Evolutionary conservation across 2,113 vertebrate genomes (phyloP).

Genomic region (Pyrgilauda ruficollis): DNA sequence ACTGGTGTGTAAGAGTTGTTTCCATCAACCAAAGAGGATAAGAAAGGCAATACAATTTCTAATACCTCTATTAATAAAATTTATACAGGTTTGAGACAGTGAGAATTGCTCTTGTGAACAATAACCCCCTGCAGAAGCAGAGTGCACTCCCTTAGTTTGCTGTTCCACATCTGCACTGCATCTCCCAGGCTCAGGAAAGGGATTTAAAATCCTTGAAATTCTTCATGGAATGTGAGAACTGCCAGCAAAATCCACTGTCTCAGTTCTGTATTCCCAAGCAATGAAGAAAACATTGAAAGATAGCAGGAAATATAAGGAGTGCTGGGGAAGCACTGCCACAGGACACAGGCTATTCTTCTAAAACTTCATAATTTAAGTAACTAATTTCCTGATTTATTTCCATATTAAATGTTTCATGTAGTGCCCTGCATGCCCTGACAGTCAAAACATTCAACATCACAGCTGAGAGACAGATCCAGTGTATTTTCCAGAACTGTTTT

Average conservation of each 20-base stretch:
- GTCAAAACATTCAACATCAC: not conserved
- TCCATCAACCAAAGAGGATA: not conserved
- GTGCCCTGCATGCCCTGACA: not conserved
- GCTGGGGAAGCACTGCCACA: not conserved
- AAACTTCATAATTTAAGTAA: not conserved
- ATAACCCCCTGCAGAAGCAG: not conserved
- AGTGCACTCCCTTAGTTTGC: rapidly evolving
- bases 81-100: not conserved
- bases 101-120: not conserved
- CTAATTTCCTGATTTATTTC: not conserved
- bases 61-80: not conserved
- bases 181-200: not conserved
- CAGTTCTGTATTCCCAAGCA: not conserved
- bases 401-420: not conserved
- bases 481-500: not conserved
- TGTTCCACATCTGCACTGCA: not conserved
- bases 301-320: not conserved
- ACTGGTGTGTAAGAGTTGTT: not conserved
- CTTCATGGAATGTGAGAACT: not conserved
- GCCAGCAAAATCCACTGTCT: not conserved
- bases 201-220: not conserved
- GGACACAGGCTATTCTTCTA: not conserved
- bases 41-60: not conserved
- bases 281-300: not conserved
- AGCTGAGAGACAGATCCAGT: not conserved